Evolutionary conservation across 2,888 invertebrate species (phyloP).

Genomic region (Dicroscelio sp.): DNA sequence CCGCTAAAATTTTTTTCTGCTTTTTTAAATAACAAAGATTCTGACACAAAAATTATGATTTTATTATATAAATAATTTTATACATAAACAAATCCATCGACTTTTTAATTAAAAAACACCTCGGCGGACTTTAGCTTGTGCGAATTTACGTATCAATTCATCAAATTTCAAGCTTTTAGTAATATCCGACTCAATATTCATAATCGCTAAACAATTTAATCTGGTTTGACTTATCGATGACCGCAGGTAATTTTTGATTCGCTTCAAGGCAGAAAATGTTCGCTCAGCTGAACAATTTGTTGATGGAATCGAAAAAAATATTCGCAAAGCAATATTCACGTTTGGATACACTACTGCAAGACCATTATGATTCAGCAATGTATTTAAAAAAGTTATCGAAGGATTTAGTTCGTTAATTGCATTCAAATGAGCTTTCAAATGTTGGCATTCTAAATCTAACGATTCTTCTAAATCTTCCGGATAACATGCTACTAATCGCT

Average conservation of each 20-base stretch:
- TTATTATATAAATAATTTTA: too few relatives aligned
- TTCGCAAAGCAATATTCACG: slow-evolving; percentile 54
- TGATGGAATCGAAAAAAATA: slow-evolving; percentile 45
- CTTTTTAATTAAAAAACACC: neutral
- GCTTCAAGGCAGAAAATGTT: slow-evolving; percentile 57
- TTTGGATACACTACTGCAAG: slow-evolving; percentile 57
- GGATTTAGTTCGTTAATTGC: slow-evolving; percentile 78
- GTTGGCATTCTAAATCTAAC: slow-evolving; percentile 19
- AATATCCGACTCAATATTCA: slow-evolving; percentile 37
- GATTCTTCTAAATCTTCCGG: slow-evolving; percentile 4
- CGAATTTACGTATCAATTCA: slow-evolving; percentile 27
- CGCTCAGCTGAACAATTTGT: slow-evolving; percentile 62
- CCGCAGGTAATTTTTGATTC: slow-evolving; percentile 48
- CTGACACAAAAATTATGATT: too few relatives aligned
- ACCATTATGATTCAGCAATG: slow-evolving; percentile 76
- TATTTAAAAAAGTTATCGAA: neutral
- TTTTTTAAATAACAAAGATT: too few relatives aligned
- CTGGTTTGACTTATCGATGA: slow-evolving; percentile 27
- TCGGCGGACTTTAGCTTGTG: slow-evolving; percentile 29
- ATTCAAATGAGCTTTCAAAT: neutral
- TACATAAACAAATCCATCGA: too few relatives aligned
- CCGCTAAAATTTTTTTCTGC: too few relatives aligned
- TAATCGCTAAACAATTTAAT: slow-evolving; percentile 44
- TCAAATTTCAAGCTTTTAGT: slow-evolving; percentile 33
- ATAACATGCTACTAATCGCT: neutral